These are phyloP conservation scores for Calcarius lapponicus DNA, from an alignment of 2,797 vertebrate genomes.

Conservation along the genomic window DNA sequence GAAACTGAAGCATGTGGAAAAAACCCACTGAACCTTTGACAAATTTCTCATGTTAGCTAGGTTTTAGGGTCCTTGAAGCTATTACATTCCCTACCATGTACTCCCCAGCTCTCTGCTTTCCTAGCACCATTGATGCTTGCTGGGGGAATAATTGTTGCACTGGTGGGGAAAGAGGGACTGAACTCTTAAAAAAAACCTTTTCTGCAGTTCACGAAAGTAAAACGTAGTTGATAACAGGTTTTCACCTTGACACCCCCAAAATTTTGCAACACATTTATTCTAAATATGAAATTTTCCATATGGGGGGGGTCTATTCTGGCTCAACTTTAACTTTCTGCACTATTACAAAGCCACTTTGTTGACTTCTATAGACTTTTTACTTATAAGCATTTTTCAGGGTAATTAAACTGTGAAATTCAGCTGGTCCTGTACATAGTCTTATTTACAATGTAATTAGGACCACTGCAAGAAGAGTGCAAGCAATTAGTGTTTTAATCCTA, in stretches of 20 bases:
- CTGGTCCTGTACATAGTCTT: neutral
- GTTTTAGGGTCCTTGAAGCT: neutral
- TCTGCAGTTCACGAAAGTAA: neutral
- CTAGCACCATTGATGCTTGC: neutral
- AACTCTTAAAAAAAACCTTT: neutral
- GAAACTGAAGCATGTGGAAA: neutral
- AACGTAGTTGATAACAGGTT: neutral
- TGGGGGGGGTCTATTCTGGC: neutral
- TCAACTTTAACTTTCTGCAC: neutral
- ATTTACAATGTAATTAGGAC: neutral
- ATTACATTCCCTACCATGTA: neutral
- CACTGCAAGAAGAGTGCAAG: neutral
- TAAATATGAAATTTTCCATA: neutral
- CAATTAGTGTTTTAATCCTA: neutral
- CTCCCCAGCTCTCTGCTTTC: neutral
- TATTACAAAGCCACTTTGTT: neutral
- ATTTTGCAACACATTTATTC: neutral
- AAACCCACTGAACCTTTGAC: neutral
- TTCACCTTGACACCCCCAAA: neutral
- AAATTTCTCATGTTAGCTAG: neutral
- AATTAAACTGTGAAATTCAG: conserved; percentile 5
- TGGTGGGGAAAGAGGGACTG: neutral
- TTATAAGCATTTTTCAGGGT: neutral
- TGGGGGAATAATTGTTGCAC: neutral
- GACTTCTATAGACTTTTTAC: neutral